Conservation (phyloP, 2,888 invertebrate species). For the Lasioglossum villosulum region DNA sequence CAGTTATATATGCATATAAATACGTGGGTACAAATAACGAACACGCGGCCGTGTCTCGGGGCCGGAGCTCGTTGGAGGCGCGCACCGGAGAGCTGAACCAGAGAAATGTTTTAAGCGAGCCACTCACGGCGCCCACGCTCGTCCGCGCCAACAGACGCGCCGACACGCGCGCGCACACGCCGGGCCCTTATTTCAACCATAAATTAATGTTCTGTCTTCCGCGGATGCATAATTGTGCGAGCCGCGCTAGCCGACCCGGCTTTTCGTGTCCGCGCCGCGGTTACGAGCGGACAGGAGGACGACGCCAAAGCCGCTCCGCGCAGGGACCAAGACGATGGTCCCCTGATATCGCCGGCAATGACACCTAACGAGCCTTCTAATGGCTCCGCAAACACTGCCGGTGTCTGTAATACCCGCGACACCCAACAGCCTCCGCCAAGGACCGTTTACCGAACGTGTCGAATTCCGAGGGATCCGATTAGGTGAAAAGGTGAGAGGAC, state of each 20-base stretch:
- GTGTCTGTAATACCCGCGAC: constrained; percentile 33
- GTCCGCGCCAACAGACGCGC: constrained; percentile 81
- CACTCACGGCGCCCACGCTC: constrained; percentile 81
- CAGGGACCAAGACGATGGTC: constrained; percentile 29
- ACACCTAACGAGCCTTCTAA: constrained; percentile 79
- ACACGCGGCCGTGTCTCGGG: constrained; percentile 77
- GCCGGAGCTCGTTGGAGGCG: constrained; percentile 67
- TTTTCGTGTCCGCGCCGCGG: constrained; percentile 60
- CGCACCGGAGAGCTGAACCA: constrained; percentile 78
- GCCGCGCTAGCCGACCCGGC: constrained; percentile 60
- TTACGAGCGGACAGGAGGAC: constrained; percentile 37
- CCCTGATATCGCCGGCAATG: constrained; percentile 77
- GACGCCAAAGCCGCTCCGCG: constrained; percentile 20
- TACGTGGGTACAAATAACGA: constrained; percentile 83
- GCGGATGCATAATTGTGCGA: constrained; percentile 81
- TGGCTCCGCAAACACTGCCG: constrained; percentile 72
- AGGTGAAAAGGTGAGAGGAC: constrained; percentile 10
- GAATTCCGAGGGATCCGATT: constrained; percentile 4
- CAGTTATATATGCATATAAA: constrained; percentile 64
- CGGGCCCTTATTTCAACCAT: constrained; percentile 81
- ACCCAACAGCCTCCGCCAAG: neutral
- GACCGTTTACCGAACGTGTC: constrained; percentile 7
- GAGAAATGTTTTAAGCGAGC: constrained; percentile 84
- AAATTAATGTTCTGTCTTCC: constrained; percentile 83
- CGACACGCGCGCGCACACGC: constrained; percentile 81